Evolutionary conservation across 2,888 invertebrate genomes (phyloP), one percentile per base, ranked within the genome.

Genomic region (Rotaria socialis): DNA sequence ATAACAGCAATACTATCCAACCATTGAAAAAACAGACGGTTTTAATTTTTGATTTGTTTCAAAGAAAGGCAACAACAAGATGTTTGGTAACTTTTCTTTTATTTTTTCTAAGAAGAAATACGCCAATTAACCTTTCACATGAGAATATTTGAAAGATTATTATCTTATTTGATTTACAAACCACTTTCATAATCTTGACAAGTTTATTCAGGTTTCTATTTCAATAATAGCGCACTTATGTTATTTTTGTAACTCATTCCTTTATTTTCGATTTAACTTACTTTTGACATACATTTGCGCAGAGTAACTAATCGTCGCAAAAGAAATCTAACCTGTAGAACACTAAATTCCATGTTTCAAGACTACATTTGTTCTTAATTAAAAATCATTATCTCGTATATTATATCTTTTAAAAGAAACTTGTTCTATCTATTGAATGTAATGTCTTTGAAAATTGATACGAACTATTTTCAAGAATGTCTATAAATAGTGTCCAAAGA

Each of bases 401-500:
- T 35, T 47, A 47, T 47, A 47, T 47, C 11, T 2, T 47, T 52
- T 52, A 11, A 52, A 52, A 27, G 8, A n/a, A 24, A 60, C 0
- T 14, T 60, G 27, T 11, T 60, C 27, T 27, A n/a, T 60, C 24
- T 14, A 60, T 24, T 60, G n/a, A 60, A 60, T 60, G 27, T 60
- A 27, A n/a, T n/a, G 27, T 60, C n/a, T 60, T 60, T 60, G 58
- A 60, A 60, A 60, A 60, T 60, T 60, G 58, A 60, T 60, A n/a
- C 27, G 3, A 60, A n/a, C 58, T n/a, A 60, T 60, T 60, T 60
- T 60, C 58, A 60, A 60, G 58, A 60, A 60, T 60, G 58, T 60
- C 58, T 60, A 60, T 60, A 60, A 60, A 60, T 60, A n/a, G 58
- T 60, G 58, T 60, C 58, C 58, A 60, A 60, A 60, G 58, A 60